Evolutionary conservation across 2,113 vertebrate genomes (phyloP), one percentile per base, ranked within the genome.

Genomic region (Eubucco bourcierii): DNA sequence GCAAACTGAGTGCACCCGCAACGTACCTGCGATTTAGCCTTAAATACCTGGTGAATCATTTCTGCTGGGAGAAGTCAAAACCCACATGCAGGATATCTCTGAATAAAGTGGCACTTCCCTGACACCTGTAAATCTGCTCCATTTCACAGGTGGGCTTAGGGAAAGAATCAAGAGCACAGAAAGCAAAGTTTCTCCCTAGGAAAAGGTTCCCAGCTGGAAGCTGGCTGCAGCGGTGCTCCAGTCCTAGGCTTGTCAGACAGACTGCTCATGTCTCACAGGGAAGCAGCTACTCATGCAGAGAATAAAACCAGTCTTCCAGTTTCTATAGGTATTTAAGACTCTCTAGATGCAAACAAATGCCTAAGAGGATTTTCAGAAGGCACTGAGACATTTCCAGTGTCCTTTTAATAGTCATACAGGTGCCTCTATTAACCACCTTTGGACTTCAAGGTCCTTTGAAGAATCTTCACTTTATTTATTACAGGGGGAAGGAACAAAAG

Each of bases 141-240:
- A 37, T 80, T 92, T 78, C 79, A 89, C 20, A 80, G 58, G 67
- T 1, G 16, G 20, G 67, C 44, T 89, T 1, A 87, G 52, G 3
- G 41, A 46, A 93, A 78, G 47, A 88, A 78, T 61, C 61, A 94
- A 88, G 72, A 82, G 72, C 0, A 0, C 50, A 68, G 65, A 61
- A 92, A 92, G 50, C n/a, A 37, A 72, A 87, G 71, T 64, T 91
- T 91, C 82, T 59, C 80, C 37, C 87, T 41, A 70, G 81, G 83
- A 91, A 90, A 94, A 88, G 68, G 72, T 80, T 53, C 55, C 80
- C 76, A 66, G 39, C 10, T 71, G 59, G 87, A 94, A 80, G 46
- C 39, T 65, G 73, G 23, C 50, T 67, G 68, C 39, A 75, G 29
- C 55, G 79, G 61, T 33, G 90, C 5, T 24, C 17, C 65, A 19